phyloP scores from a whole-genome alignment of 2,113 vertebrate genomes.

The Hydrochoerus hydrochaeris region DNA sequence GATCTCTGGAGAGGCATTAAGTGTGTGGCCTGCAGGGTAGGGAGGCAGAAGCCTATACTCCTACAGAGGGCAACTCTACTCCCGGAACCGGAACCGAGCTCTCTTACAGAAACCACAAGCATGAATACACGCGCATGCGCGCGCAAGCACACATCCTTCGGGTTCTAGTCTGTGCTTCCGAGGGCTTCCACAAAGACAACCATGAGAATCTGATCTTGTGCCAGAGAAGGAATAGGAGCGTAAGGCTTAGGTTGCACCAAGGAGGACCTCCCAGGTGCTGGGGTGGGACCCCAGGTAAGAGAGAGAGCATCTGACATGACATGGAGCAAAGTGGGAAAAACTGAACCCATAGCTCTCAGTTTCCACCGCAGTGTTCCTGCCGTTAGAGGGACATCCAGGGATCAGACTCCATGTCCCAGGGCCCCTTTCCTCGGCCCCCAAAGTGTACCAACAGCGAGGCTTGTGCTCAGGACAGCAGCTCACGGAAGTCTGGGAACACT shows the following conservation, averaged over 20 bases:
- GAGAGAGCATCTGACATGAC: not conserved
- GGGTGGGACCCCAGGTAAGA: not conserved
- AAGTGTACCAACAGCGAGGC: not conserved
- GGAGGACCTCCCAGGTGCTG: not conserved
- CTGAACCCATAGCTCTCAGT: not conserved
- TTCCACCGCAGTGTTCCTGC: not conserved
- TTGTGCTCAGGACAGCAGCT: not conserved
- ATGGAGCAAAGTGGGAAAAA: not conserved
- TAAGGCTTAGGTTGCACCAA: not conserved
- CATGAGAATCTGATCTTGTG: not conserved
- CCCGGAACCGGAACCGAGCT: not conserved
- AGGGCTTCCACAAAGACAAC: not conserved
- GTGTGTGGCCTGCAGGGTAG: not conserved
- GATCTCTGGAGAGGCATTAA: too few relatives aligned
- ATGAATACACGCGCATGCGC: not conserved
- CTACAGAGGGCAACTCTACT: not conserved
- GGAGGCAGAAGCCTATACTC: too few relatives aligned
- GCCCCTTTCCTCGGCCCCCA: not conserved
- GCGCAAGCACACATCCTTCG: not conserved
- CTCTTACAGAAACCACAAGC: not conserved
- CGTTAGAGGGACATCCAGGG: fast-evolving
- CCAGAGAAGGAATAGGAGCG: not conserved
- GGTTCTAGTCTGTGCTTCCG: not conserved
- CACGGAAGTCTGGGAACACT: not conserved
- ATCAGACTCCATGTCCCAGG: not conserved